phyloP scores from a whole-genome alignment of 2,888 invertebrate genomes.

The Therioaphis trifolii region DNA sequence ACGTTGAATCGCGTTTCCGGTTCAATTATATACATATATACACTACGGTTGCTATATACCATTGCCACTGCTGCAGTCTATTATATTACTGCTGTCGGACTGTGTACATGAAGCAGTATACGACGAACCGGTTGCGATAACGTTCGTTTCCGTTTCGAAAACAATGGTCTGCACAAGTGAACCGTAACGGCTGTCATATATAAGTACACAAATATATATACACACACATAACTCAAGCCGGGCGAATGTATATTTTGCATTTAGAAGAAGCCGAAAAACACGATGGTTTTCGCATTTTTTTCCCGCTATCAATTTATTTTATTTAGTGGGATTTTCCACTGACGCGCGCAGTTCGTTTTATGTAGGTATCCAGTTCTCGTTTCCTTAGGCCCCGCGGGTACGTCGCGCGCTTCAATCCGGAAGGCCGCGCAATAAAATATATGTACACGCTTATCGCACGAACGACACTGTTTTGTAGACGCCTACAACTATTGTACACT shows the following conservation, averaged over 20 bases:
- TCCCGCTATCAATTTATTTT: no score
- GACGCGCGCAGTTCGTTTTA: no score
- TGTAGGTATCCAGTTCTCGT: neutral
- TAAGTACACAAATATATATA: no score
- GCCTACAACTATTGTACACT: no score
- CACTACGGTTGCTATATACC: neutral
- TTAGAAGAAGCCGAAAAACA: constrained; percentile 21
- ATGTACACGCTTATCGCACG: neutral
- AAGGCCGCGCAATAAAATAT: constrained; percentile 4
- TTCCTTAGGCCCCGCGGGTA: neutral
- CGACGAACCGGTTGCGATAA: constrained; percentile 59
- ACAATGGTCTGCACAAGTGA: constrained; percentile 57
- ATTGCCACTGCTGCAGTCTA: neutral
- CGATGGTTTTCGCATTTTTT: neutral
- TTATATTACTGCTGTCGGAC: constrained; percentile 7
- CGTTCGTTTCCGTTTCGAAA: constrained; percentile 61
- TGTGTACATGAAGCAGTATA: neutral
- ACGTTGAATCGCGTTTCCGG: constrained; percentile 56
- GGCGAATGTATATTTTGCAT: constrained; percentile 30
- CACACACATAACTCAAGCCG: no score
- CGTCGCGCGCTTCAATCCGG: neutral
- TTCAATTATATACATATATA: constrained; percentile 23
- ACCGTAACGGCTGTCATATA: constrained; percentile 30
- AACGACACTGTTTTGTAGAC: neutral
- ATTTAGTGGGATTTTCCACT: no score